Conservation (phyloP, 2,888 invertebrate species). For the Chrysodeixis includens region DNA sequence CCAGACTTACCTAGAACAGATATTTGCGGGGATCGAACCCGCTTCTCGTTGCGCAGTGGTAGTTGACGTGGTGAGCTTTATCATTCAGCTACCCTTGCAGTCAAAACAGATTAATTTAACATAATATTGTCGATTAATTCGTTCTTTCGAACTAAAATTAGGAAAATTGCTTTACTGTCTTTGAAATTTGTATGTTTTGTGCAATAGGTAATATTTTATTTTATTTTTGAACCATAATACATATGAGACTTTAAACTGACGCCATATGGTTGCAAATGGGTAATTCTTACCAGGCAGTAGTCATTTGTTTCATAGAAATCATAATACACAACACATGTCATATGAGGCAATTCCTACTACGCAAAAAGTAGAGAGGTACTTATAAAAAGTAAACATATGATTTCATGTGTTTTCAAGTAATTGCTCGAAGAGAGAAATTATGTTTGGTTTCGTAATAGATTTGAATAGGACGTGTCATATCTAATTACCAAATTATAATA, state of each 20-base stretch:
- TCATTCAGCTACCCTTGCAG: constrained; percentile 1
- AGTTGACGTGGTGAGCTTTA: background rate
- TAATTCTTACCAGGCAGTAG: background rate
- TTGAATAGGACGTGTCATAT: constrained; percentile 66
- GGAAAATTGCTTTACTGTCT: too few species aligned
- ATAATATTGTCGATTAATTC: background rate
- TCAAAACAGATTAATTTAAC: background rate
- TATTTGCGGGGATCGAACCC: constrained; percentile 1
- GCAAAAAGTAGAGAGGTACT: constrained; percentile 19
- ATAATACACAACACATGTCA: constrained; percentile 20
- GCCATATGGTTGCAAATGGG: background rate
- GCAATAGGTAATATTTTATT: too few species aligned
- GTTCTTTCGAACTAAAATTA: too few species aligned
- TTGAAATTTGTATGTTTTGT: too few species aligned
- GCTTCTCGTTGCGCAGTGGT: constrained; percentile 3
- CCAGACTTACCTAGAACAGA: background rate
- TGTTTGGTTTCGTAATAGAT: constrained; percentile 24
- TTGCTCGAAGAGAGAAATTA: constrained; percentile 20
- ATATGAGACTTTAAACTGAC: background rate
- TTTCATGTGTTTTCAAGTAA: constrained; percentile 40
- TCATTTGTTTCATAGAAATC: constrained; percentile 6
- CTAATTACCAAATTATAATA: constrained; percentile 61
- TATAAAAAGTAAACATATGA: constrained; percentile 45
- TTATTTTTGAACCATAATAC: too few species aligned
- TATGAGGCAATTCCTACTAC: constrained; percentile 9